Percentiles rank a stretch among this genome's conserved stretches.
phyloP scores from a whole-genome alignment of 2,888 invertebrate species.

The Mythimna lalbum region DNA sequence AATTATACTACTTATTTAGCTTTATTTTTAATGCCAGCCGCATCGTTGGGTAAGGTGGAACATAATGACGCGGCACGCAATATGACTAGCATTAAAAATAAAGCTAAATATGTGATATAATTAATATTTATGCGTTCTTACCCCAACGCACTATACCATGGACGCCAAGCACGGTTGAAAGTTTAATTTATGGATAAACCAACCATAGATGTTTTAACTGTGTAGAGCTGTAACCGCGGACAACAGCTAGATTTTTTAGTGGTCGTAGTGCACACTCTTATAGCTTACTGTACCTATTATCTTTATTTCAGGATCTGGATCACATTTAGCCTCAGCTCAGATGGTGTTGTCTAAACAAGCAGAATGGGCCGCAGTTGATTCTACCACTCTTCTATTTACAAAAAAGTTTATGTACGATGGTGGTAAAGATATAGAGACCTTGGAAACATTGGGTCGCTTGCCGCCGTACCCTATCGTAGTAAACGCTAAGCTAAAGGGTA shows the following conservation, averaged over 20 bases:
- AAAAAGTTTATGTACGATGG: slow-evolving; percentile 90
- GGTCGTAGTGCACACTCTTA: background rate
- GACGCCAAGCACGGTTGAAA: background rate
- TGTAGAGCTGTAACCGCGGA: background rate
- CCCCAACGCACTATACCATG: too few relatives aligned
- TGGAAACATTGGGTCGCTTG: slow-evolving; percentile 92
- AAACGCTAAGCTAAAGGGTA: slow-evolving; percentile 91
- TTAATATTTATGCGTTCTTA: too few relatives aligned
- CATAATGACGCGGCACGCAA: too few relatives aligned
- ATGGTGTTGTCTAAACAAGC: slow-evolving; percentile 91
- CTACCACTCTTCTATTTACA: slow-evolving; percentile 89
- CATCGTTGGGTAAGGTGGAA: too few relatives aligned
- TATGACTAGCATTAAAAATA: too few relatives aligned
- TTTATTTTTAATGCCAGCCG: too few relatives aligned
- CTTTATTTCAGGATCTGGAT: slow-evolving; percentile 87
- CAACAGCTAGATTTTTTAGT: background rate
- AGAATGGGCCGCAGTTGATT: slow-evolving; percentile 92
- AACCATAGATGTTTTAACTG: too few relatives aligned
- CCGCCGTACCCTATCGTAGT: slow-evolving; percentile 92
- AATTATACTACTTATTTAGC: too few relatives aligned
- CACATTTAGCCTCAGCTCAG: slow-evolving; percentile 91
- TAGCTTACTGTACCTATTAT: background rate
- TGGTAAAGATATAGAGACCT: slow-evolving; percentile 89
- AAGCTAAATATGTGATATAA: too few relatives aligned
- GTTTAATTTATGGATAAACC: background rate